A percentile compares a stretch with the other conserved stretches of the same genome.
Conservation (phyloP, 2,113 vertebrate genomes). For the Zosterops japonicus region DNA sequence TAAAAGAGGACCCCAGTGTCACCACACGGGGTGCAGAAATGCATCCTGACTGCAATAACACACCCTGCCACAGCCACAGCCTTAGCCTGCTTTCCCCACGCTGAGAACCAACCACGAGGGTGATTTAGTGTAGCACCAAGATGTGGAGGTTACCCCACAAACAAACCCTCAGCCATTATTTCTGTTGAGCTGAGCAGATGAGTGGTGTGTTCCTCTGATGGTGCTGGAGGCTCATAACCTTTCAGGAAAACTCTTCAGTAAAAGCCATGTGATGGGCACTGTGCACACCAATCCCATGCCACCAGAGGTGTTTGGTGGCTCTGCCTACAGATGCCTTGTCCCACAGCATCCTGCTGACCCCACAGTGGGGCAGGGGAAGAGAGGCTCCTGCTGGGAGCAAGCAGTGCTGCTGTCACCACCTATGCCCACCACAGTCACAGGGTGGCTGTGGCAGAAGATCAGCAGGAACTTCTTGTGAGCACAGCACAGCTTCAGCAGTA, state of each 20-base stretch:
- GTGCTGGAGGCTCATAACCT: not conserved
- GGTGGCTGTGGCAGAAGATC: not conserved
- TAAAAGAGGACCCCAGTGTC: not conserved
- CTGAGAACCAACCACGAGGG: not conserved
- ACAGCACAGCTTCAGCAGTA: not conserved
- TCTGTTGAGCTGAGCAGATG: not conserved
- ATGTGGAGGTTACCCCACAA: not conserved
- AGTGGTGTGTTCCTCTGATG: not conserved
- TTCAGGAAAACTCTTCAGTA: not conserved
- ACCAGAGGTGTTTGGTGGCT: not conserved
- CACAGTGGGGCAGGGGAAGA: rapidly evolving
- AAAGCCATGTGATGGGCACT: rapidly evolving
- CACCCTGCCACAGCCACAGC: not conserved
- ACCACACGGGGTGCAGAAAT: not conserved
- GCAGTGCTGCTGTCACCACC: not conserved
- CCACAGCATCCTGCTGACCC: rapidly evolving
- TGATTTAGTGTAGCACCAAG: not conserved
- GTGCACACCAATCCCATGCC: rapidly evolving
- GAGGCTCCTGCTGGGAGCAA: not conserved
- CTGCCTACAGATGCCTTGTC: rapidly evolving
- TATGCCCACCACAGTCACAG: rapidly evolving
- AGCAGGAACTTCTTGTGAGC: not conserved
- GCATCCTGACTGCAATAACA: not conserved
- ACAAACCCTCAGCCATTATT: not conserved
- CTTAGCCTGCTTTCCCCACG: not conserved